These are phyloP conservation scores for Urocynchramus pylzowi DNA, from an alignment of 2,113 vertebrate genomes.

Conservation along the genomic window DNA sequence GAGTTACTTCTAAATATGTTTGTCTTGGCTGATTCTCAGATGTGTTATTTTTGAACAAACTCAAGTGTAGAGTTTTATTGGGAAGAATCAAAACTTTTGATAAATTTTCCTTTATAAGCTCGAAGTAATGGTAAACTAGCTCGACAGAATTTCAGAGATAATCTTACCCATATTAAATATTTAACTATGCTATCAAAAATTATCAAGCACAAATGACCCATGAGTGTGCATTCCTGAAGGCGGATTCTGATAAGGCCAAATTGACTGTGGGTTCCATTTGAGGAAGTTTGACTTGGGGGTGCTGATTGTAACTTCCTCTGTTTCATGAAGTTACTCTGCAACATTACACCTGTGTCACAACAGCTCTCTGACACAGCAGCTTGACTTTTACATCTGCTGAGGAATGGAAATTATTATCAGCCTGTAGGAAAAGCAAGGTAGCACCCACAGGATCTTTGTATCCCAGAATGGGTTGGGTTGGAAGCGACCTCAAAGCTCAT, in stretches of 20 bases:
- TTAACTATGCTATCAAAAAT: slow-evolving; percentile 14
- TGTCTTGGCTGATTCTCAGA: background rate
- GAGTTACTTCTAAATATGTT: background rate
- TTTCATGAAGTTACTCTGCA: background rate
- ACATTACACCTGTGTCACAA: background rate
- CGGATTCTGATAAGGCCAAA: background rate
- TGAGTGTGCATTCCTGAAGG: slow-evolving; percentile 24
- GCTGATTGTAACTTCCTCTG: slow-evolving; percentile 1
- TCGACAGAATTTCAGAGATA: background rate
- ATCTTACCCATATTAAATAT: slow-evolving; percentile 23
- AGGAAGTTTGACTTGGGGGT: slow-evolving; percentile 10
- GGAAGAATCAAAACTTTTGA: slow-evolving; percentile 1
- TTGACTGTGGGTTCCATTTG: background rate
- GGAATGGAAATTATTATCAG: background rate
- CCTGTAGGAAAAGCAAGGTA: background rate
- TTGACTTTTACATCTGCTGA: background rate
- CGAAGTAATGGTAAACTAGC: background rate
- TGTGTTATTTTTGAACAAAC: background rate
- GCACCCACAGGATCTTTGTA: background rate
- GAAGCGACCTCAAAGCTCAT: background rate
- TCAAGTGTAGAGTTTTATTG: background rate
- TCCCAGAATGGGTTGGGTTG: background rate
- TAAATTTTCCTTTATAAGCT: background rate
- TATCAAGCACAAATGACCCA: background rate
- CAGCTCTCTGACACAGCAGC: fast-evolving